phyloP scores from a whole-genome alignment of 2,113 vertebrate genomes.

The Neopipo cinnamomea region DNA sequence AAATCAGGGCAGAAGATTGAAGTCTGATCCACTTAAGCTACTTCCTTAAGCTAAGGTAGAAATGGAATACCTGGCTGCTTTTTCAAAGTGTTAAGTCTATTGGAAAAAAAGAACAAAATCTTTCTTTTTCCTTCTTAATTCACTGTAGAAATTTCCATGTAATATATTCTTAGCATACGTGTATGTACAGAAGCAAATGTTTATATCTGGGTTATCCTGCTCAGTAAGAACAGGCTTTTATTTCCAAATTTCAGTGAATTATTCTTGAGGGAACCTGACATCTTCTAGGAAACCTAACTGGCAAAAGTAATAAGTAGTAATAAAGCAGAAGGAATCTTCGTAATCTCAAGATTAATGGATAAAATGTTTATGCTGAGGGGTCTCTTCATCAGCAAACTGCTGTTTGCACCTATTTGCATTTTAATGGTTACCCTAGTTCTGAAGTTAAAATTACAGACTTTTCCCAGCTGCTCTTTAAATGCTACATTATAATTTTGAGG shows the following conservation, averaged over 20 bases:
- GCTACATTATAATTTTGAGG: conserved; percentile 76
- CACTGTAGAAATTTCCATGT: neutral
- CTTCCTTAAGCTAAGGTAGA: neutral
- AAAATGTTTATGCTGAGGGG: conserved; percentile 42
- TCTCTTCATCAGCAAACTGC: conserved; percentile 16
- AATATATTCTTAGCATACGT: neutral
- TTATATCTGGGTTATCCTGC: neutral
- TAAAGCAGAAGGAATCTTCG: neutral
- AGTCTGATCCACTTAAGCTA: conserved; percentile 19
- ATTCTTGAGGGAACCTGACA: neutral
- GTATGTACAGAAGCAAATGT: neutral
- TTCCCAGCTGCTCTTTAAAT: conserved; percentile 77
- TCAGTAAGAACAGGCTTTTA: neutral
- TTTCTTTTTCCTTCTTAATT: neutral
- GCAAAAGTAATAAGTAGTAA: neutral
- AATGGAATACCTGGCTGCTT: neutral
- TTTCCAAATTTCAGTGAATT: neutral
- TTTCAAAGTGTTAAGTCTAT: neutral
- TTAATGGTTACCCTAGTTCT: conserved; percentile 71
- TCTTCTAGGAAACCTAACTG: neutral
- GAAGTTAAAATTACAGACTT: conserved; percentile 73
- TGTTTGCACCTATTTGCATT: conserved; percentile 73
- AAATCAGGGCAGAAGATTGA: conserved; percentile 16
- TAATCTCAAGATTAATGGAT: conserved; percentile 15
- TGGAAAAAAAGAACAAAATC: neutral